Percentiles rank a stretch among this genome's conserved stretches.
Evolutionary conservation across 1,140 invertebrate species (phyloP).

Genomic region (Ruditapes philippinarum): DNA sequence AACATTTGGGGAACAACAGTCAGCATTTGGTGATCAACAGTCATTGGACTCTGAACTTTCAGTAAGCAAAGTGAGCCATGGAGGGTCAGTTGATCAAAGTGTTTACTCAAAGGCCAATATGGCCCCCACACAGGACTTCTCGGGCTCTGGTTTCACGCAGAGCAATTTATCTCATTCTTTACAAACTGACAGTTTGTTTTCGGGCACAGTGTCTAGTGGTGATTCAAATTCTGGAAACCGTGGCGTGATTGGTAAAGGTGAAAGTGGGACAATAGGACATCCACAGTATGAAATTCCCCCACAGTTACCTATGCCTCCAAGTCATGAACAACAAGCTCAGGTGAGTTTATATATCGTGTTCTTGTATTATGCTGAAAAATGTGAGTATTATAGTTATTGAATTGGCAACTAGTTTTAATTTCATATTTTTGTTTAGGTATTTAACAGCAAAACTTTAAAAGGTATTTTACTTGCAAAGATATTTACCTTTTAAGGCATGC

Average conservation of each 20-base stretch:
- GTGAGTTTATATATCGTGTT: slow-evolving; percentile 51
- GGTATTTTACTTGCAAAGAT: too few relatives aligned
- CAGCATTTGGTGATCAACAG: slow-evolving; percentile 40
- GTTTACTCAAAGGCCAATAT: slow-evolving; percentile 64
- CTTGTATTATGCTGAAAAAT: too few relatives aligned
- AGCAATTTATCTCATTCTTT: slow-evolving; percentile 67
- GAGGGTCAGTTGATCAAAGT: slow-evolving; percentile 54
- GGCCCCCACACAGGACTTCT: slow-evolving; percentile 53
- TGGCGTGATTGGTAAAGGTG: slow-evolving; percentile 66
- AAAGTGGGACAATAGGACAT: slow-evolving; percentile 71
- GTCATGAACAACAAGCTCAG: slow-evolving; percentile 70
- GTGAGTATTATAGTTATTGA: too few relatives aligned
- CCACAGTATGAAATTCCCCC: slow-evolving; percentile 82
- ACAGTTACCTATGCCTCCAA: slow-evolving; percentile 81
- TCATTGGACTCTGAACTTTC: slow-evolving; percentile 33
- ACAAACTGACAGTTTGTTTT: slow-evolving; percentile 75
- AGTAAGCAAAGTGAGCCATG: slow-evolving; percentile 37
- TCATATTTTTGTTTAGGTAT: too few relatives aligned
- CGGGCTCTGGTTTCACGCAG: slow-evolving; percentile 69
- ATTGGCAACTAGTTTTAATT: too few relatives aligned
- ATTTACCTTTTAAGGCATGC: too few relatives aligned
- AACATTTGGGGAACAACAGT: slow-evolving; percentile 57
- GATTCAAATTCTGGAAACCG: slow-evolving; percentile 62
- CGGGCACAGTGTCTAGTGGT: slow-evolving; percentile 41
- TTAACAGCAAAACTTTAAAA: too few relatives aligned